phyloP scores from a whole-genome alignment of 1,140 invertebrate species.

The Drosophila lini region DNA sequence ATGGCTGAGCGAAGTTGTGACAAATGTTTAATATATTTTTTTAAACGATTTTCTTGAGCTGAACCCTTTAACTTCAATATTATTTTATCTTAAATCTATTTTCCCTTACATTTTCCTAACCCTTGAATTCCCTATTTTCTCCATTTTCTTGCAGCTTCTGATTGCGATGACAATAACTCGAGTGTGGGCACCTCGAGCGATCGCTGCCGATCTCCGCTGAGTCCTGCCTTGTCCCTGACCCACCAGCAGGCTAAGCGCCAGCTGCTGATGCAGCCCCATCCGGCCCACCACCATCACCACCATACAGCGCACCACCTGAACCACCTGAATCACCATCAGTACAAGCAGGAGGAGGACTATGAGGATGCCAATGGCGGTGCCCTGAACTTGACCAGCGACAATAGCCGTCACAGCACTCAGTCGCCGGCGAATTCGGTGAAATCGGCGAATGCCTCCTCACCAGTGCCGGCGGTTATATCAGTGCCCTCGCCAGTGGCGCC shows the following conservation, averaged over 20 bases:
- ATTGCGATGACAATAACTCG: slow-evolving; percentile 82
- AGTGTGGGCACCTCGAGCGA: slow-evolving; percentile 80
- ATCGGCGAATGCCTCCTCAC: slow-evolving; percentile 37
- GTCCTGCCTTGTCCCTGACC: slow-evolving; percentile 58
- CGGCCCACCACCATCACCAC: slow-evolving; percentile 52
- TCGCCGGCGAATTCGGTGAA: slow-evolving; percentile 75
- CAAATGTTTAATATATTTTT: neutral
- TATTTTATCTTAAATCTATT: neutral
- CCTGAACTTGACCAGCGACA: slow-evolving; percentile 79
- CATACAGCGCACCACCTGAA: slow-evolving; percentile 35
- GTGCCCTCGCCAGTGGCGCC: slow-evolving; percentile 38
- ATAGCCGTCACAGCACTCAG: slow-evolving; percentile 78
- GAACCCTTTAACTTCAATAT: neutral
- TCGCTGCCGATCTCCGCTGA: slow-evolving; percentile 75
- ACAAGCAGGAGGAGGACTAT: slow-evolving; percentile 70
- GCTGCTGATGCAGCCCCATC: slow-evolving; percentile 65
- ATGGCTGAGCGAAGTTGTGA: neutral
- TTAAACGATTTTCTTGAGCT: neutral
- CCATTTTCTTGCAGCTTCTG: slow-evolving; percentile 58
- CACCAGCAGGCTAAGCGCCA: slow-evolving; percentile 73
- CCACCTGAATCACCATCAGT: slow-evolving; percentile 47
- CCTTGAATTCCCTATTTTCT: neutral
- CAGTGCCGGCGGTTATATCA: slow-evolving; percentile 35
- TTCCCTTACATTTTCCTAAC: neutral
- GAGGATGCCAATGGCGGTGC: slow-evolving; percentile 74